These are phyloP conservation scores for Ochotona princeps DNA, from an alignment of 2,113 vertebrate species.

Conservation along the genomic window DNA sequence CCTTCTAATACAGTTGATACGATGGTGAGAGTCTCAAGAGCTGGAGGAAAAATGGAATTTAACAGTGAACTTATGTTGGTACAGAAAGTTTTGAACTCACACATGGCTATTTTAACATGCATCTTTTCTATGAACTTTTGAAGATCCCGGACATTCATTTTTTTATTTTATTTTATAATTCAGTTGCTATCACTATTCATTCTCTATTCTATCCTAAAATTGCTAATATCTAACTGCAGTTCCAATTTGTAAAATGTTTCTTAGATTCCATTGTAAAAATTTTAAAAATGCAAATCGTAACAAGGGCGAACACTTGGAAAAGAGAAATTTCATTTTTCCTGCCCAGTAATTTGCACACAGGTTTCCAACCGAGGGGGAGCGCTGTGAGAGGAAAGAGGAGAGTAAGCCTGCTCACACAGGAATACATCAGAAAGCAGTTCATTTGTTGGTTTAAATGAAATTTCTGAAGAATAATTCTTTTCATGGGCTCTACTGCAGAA, in stretches of 20 bases:
- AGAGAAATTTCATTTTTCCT: not conserved
- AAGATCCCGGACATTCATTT: not conserved
- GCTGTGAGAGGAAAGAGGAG: not conserved
- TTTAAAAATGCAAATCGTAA: not conserved
- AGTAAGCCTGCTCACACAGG: not conserved
- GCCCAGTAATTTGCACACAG: not conserved
- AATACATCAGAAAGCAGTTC: constrained; percentile 42
- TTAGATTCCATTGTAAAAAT: not conserved
- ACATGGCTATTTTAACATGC: too few relatives aligned
- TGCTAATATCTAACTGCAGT: not conserved
- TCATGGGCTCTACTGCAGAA: constrained; percentile 28
- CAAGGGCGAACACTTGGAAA: not conserved
- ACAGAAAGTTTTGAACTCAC: too few relatives aligned
- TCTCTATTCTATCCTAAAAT: not conserved
- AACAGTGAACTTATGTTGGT: too few relatives aligned
- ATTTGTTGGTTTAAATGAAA: constrained; percentile 54
- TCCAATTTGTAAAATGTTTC: not conserved
- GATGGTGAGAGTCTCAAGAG: not conserved
- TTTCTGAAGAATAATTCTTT: constrained; percentile 63
- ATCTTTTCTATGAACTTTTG: too few relatives aligned
- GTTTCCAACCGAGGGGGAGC: not conserved
- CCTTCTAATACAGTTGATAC: not conserved
- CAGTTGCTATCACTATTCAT: not conserved
- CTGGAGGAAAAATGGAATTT: too few relatives aligned
- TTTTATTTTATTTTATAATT: not conserved